A percentile compares a stretch with the other conserved stretches of the same genome.
These are phyloP conservation scores for Semaprochilodus insignis DNA, from an alignment of 2,797 vertebrate species.

Conservation along the genomic window DNA sequence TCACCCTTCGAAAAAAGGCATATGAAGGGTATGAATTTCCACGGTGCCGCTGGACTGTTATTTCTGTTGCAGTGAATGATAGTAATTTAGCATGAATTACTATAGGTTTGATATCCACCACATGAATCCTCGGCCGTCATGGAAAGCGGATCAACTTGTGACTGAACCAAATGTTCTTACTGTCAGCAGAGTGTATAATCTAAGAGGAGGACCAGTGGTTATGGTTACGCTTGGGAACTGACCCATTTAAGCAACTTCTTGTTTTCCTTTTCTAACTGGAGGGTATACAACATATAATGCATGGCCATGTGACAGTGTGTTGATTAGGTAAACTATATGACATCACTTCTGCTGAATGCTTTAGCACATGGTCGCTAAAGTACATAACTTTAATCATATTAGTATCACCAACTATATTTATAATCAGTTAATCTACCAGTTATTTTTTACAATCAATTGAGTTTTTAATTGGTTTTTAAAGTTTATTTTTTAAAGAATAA, in stretches of 20 bases:
- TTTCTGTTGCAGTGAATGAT: conserved; percentile 11
- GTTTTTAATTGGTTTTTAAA: not conserved
- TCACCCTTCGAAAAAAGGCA: not conserved
- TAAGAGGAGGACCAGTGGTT: not conserved
- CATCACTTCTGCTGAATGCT: not conserved
- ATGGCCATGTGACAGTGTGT: not conserved
- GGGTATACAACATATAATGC: not conserved
- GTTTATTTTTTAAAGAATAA: not conserved
- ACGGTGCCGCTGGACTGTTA: not conserved
- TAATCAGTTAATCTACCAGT: not conserved
- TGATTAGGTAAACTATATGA: not conserved
- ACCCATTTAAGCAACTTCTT: conserved; percentile 7
- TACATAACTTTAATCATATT: not conserved
- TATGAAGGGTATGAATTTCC: not conserved
- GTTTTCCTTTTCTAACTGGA: not conserved
- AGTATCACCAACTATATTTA: not conserved
- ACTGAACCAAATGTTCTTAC: not conserved
- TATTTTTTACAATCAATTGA: not conserved
- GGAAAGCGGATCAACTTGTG: not conserved
- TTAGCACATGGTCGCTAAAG: not conserved
- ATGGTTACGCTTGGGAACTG: not conserved
- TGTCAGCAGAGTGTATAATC: conserved; percentile 4
- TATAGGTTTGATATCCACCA: not conserved
- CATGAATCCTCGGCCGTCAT: not conserved
- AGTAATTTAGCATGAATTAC: not conserved